Evolutionary conservation across 1,140 invertebrate genomes (phyloP).

Genomic region (Phthorimaea operculella): DNA sequence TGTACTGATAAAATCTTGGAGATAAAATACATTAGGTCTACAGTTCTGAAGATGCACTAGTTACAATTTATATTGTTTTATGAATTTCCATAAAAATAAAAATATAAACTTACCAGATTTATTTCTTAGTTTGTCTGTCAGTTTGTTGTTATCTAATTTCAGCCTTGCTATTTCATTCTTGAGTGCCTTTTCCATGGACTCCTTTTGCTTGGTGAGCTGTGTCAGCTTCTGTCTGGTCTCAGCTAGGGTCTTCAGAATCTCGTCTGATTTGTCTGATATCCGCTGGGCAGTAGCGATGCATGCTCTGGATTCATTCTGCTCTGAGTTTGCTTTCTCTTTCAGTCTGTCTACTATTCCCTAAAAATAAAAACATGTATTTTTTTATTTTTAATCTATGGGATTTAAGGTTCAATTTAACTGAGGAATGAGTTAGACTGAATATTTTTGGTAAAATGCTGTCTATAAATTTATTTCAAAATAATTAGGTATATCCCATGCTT

Average conservation of each 20-base stretch:
- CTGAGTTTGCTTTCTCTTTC: slow-evolving; percentile 43
- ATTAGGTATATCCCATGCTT: too few relatives aligned
- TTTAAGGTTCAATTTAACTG: too few relatives aligned
- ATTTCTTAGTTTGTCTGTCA: slow-evolving; percentile 39
- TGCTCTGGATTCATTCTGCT: slow-evolving; percentile 53
- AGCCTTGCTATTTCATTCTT: slow-evolving; percentile 46
- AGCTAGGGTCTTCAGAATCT: slow-evolving; percentile 35
- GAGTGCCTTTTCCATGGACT: slow-evolving; percentile 39
- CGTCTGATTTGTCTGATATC: slow-evolving; percentile 46
- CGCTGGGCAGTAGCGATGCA: slow-evolving; percentile 55
- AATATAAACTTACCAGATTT: slow-evolving; percentile 37
- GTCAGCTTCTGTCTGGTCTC: slow-evolving; percentile 38
- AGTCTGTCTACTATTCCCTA: slow-evolving; percentile 31
- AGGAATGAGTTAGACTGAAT: too few relatives aligned
- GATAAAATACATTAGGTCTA: too few relatives aligned
- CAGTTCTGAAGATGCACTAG: too few relatives aligned
- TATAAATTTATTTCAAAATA: too few relatives aligned
- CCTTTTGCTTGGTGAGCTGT: slow-evolving; percentile 50
- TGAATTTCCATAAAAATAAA: not conserved
- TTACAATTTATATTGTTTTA: too few relatives aligned
- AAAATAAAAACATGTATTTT: slow-evolving; percentile 12
- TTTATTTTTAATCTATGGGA: too few relatives aligned
- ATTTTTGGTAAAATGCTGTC: too few relatives aligned
- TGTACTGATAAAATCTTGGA: too few relatives aligned
- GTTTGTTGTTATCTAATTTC: slow-evolving; percentile 47